Evolutionary conservation across 2,113 vertebrate species (phyloP), one percentile per base, ranked within the genome.

Genomic region (Nothoprocta pentlandii): DNA sequence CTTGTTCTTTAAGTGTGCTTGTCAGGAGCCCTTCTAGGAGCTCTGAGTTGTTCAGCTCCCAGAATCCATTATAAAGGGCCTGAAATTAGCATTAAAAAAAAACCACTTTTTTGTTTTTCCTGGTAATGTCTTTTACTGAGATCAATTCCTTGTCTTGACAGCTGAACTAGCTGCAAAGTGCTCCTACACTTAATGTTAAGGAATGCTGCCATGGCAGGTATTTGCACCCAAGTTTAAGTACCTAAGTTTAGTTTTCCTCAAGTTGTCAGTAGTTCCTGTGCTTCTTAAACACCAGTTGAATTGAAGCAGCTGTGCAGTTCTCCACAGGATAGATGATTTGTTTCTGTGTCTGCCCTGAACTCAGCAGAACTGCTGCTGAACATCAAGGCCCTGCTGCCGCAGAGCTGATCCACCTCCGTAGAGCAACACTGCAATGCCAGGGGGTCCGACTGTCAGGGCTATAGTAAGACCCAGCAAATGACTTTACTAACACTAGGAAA

Each of bases 371-470:
- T 44, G 15, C 41, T 59, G 23, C n/a, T 9, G 7, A 21, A 11
- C 15, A 1, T 68, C 0, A 0, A 46, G 73, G n/a, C 21, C 34
- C 34, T 39, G 61, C 61, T 78, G 63, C 68, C 63, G 20, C 2
- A 4, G 75, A 44, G 79, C 1, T 0, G 51, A 46, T 71, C 61
- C 69, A 58, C 66, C 61, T 81, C 61, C 34, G 58, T 77, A 34
- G 30, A 80, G 46, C 80, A 70, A 42, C 2, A 2, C 11, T 26
- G 62, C 14, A 9, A 3, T 88, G 63, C 34, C 42, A 36, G 14
- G 16, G 36, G 10, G 30, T 90, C 68, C 1, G 0, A 32, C 46
- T 4, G 0, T 36, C 61, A 70, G 42, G 58, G 36, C 63, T 71
- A 28, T 19, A 34, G 19, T 25, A 26, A 44, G 10, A 90, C 49